Percentiles rank a stretch among this genome's conserved stretches.
These are phyloP conservation scores for Ceratosolen fusciceps DNA, from an alignment of 1,140 invertebrate genomes.

Conservation along the genomic window DNA sequence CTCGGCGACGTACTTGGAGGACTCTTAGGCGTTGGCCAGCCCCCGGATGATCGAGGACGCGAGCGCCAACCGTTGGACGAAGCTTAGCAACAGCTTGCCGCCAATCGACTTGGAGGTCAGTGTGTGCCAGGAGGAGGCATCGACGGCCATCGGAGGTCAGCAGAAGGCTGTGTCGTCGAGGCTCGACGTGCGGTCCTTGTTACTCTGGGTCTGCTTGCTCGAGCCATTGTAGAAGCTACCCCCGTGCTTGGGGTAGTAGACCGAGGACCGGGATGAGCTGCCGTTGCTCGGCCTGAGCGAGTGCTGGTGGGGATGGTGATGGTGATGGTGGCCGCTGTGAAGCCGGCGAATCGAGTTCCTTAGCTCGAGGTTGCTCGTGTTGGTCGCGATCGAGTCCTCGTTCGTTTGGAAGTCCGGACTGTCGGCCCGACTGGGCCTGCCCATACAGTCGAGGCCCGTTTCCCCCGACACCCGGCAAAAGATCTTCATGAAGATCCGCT, in stretches of 20 bases:
- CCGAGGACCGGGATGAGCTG: slow-evolving; percentile 72
- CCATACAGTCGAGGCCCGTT: slow-evolving; percentile 60
- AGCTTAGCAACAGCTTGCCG: no score
- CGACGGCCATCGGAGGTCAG: slow-evolving; percentile 39
- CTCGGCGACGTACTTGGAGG: no score
- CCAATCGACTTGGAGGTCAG: not conserved
- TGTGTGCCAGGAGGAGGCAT: not conserved
- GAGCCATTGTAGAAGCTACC: slow-evolving; percentile 51
- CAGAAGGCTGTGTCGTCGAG: slow-evolving; percentile 50
- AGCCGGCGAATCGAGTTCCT: slow-evolving; percentile 75
- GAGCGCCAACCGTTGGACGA: not conserved
- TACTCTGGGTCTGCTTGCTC: not conserved
- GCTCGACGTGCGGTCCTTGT: slow-evolving; percentile 39
- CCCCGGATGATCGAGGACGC: not conserved
- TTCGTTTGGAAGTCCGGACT: slow-evolving; percentile 81
- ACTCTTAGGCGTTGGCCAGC: no score
- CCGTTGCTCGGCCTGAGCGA: slow-evolving; percentile 20
- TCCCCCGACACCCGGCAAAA: slow-evolving; percentile 80
- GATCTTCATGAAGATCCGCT: slow-evolving; percentile 87
- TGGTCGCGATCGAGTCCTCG: slow-evolving; percentile 85
- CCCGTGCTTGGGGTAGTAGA: slow-evolving; percentile 76
- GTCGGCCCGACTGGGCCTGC: slow-evolving; percentile 75
- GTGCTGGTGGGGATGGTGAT: slow-evolving; percentile 67
- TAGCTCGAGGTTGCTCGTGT: slow-evolving; percentile 73
- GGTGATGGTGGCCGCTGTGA: slow-evolving; percentile 15